phyloP scores from a whole-genome alignment of 2,888 invertebrate species.

The Drosophila acutilabella region DNA sequence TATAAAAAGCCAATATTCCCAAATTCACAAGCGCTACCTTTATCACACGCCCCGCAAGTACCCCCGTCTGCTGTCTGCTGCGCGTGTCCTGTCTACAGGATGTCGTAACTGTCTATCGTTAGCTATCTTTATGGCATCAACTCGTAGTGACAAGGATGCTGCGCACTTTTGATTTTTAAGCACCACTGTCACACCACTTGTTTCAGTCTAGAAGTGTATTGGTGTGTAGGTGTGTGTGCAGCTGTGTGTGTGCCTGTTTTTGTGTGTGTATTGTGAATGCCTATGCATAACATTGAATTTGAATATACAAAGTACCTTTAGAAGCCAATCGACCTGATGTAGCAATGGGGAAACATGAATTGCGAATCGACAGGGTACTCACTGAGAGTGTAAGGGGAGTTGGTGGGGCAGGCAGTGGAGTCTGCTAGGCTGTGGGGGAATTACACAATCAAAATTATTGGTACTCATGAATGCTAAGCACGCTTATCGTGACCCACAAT shows the following conservation, averaged over 20 bases:
- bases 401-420: background rate
- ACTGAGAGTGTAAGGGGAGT: background rate
- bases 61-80: background rate
- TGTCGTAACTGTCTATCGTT: slow-evolving; percentile 28
- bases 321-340: slow-evolving; percentile 42
- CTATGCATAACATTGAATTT: slow-evolving; percentile 39
- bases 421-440: background rate
- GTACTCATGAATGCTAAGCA: slow-evolving; percentile 45
- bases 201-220: slow-evolving; percentile 2
- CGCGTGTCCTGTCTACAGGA: background rate
- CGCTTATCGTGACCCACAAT: slow-evolving; percentile 51
- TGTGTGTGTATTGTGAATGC: slow-evolving; percentile 1
- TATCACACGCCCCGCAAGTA: background rate
- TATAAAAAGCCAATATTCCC: slow-evolving; percentile 22
- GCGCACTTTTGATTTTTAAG: slow-evolving; percentile 61
- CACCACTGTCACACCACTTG: slow-evolving; percentile 38
- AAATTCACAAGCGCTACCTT: background rate
- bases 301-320: slow-evolving; percentile 40
- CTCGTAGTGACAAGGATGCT: slow-evolving; percentile 50
- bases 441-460: slow-evolving; percentile 46
- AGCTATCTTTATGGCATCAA: slow-evolving; percentile 42
- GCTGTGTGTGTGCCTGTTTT: background rate
- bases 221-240: background rate
- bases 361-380: background rate
- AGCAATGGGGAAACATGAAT: background rate